Conservation (phyloP, 2,113 vertebrate genomes). For the Orthonyx spaldingii region DNA sequence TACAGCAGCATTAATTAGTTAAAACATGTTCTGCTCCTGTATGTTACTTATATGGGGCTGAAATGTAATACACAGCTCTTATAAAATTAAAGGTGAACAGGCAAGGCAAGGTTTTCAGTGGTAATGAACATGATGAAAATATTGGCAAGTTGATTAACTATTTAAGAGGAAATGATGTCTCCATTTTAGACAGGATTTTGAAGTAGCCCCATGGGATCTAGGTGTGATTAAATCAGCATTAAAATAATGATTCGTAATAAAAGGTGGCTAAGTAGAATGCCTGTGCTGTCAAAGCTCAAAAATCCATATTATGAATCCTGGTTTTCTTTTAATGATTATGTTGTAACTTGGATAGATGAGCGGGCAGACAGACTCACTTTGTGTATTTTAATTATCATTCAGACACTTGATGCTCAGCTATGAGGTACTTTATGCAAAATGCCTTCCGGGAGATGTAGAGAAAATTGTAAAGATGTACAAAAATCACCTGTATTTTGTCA, state of each 20-base stretch:
- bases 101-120: not conserved
- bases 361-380: not conserved
- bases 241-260: not conserved
- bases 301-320: not conserved
- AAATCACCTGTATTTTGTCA: not conserved
- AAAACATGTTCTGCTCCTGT: not conserved
- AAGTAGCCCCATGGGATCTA: not conserved
- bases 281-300: not conserved
- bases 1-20: slow-evolving; percentile 47
- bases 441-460: not conserved
- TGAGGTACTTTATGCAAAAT: not conserved
- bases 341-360: not conserved
- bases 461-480: not conserved
- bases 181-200: not conserved
- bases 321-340: not conserved
- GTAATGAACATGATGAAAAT: not conserved
- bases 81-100: slow-evolving; percentile 7
- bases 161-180: slow-evolving; percentile 6
- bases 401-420: not conserved
- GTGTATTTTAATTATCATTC: not conserved
- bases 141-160: not conserved
- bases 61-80: slow-evolving; percentile 24
- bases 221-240: not conserved
- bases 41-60: slow-evolving; percentile 14
- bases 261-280: not conserved